Evolutionary conservation across 2,888 invertebrate genomes (phyloP), one percentile per base, ranked within the genome.

Genomic region (Mimumesa dahlbomi): DNA sequence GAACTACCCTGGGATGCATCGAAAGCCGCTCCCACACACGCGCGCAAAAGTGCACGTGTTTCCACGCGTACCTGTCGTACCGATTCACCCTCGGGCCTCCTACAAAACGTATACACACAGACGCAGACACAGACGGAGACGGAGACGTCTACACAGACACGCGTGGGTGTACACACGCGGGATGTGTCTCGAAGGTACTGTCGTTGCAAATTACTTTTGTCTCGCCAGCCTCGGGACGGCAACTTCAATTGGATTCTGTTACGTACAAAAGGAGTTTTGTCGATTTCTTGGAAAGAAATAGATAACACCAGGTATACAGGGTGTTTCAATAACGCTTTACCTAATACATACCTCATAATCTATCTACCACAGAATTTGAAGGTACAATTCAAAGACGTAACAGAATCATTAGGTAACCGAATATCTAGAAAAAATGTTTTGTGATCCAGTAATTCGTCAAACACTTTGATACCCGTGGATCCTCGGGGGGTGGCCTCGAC

Each of bases 141-240:
- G n/a, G n/a, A n/a, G n/a, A n/a, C n/a, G n/a, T n/a, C n/a, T n/a
- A n/a, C n/a, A n/a, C n/a, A n/a, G n/a, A n/a, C n/a, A n/a, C n/a
- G n/a, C n/a, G n/a, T n/a, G n/a, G n/a, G n/a, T n/a, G 21, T 18
- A 22, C 18, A 45, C 52, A 49, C 50, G 43, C 25, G 40, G 34
- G 42, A 57, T 36, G 53, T 29, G 54, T 67, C 61, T 48, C 61
- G 49, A 49, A 59, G 42, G 54, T 53, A 62, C 48, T 67, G 59
- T 53, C 61, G 54, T 50, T 68, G 66, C 61, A 74, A 77, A 80
- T 77, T 77, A 80, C 77, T 65, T 80, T 77, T 69, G 74, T 74
- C 68, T 68, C 62, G 64, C 52, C 49, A 62, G 68, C 58, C 73
- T 65, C 48, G 22, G 58, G 58, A 57, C 38, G 54, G 63, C 59